Conservation (phyloP, 2,888 invertebrate genomes). For the Lepidochitona cinerea region DNA sequence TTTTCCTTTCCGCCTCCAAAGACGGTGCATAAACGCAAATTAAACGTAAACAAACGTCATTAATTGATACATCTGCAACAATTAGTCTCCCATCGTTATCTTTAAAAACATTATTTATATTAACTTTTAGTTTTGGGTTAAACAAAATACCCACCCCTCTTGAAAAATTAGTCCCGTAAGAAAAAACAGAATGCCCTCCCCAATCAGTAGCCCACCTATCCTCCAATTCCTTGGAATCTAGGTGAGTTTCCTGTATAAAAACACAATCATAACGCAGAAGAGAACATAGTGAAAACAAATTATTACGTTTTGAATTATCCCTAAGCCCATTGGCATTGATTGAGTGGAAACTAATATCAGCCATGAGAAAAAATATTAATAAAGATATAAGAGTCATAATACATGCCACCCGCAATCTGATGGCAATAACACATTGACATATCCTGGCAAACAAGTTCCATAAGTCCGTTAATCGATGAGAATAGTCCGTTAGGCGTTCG, state of each 20-base stretch:
- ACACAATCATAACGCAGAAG: neutral
- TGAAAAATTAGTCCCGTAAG: neutral
- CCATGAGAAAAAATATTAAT: too few species aligned
- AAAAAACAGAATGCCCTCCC: neutral
- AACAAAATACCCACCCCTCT: neutral
- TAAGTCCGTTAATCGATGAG: too few species aligned
- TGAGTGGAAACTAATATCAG: neutral
- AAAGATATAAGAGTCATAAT: too few species aligned
- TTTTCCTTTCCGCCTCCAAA: neutral
- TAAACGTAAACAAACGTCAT: neutral
- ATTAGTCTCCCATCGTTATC: neutral
- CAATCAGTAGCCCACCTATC: neutral
- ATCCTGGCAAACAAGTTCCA: too few species aligned
- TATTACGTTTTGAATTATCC: neutral
- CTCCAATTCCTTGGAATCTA: neutral
- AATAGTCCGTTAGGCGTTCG: too few species aligned
- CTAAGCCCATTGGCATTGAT: neutral
- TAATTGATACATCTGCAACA: neutral
- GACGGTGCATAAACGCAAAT: neutral
- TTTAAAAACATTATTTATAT: neutral
- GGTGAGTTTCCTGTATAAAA: neutral
- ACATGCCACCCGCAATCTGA: too few species aligned
- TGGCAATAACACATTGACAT: too few species aligned
- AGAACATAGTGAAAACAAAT: neutral
- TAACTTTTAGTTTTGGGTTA: neutral